A percentile compares a stretch with the other conserved stretches of the same genome.
These are phyloP conservation scores for Alethe diademata DNA, from an alignment of 2,113 vertebrate species.

Conservation along the genomic window DNA sequence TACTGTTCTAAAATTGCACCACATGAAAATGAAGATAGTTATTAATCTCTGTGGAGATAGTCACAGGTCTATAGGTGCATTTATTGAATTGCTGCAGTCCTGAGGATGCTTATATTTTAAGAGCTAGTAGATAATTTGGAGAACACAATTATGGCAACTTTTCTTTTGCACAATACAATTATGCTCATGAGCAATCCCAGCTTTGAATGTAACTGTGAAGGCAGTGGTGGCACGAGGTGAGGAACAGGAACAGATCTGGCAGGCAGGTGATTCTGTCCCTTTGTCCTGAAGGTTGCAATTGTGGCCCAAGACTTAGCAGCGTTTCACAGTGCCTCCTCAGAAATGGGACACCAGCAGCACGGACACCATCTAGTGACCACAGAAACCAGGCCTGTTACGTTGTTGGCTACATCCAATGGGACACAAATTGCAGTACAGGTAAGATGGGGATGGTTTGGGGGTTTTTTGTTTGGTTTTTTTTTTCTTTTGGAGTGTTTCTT, in stretches of 20 bases:
- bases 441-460: background rate
- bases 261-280: background rate
- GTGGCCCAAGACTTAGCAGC: slow-evolving; percentile 94
- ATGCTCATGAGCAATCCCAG: background rate
- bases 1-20: background rate
- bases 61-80: background rate
- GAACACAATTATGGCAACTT: background rate
- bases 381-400: slow-evolving; percentile 88
- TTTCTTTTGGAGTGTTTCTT: background rate
- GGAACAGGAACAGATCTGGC: background rate
- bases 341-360: slow-evolving; percentile 87
- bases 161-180: background rate
- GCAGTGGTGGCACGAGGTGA: background rate
- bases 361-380: slow-evolving; percentile 84
- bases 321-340: slow-evolving; percentile 89
- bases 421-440: slow-evolving; percentile 99
- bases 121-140: background rate
- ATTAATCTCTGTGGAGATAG: background rate
- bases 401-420: slow-evolving; percentile 96
- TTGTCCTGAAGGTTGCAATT: slow-evolving; percentile 89
- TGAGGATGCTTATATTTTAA: background rate
- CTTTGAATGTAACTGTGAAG: background rate
- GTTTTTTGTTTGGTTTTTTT: background rate
- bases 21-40: background rate
- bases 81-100: background rate